Evolutionary conservation across 1,140 invertebrate species (phyloP).

Genomic region (Drosophila ficusphila): DNA sequence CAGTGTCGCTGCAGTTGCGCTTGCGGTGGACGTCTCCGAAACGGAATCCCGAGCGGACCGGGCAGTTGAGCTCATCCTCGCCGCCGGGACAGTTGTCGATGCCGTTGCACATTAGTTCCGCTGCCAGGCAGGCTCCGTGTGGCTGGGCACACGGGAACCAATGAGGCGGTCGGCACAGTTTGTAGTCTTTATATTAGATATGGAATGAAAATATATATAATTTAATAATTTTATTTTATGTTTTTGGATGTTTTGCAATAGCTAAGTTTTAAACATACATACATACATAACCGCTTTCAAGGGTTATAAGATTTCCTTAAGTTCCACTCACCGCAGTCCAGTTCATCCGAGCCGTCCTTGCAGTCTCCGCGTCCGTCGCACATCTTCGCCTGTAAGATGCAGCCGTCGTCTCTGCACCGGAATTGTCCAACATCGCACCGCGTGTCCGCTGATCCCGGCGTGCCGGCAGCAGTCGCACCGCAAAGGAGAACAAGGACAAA

Average conservation of each 20-base stretch:
- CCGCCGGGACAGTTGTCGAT: constrained; percentile 85
- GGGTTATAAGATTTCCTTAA: no score
- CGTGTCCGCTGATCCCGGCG: constrained; percentile 67
- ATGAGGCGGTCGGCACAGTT: constrained; percentile 76
- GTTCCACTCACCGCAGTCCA: constrained; percentile 88
- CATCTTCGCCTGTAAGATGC: constrained; percentile 87
- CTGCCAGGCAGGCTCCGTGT: constrained; percentile 83
- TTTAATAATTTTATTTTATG: no score
- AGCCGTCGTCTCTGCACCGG: constrained; percentile 86
- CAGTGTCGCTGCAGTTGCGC: constrained; percentile 84
- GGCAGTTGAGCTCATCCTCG: constrained; percentile 84
- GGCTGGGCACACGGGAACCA: constrained; percentile 75
- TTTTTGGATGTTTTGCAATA: no score
- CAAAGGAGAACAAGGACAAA: constrained; percentile 37
- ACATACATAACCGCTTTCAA: no score
- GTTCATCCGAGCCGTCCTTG: constrained; percentile 88
- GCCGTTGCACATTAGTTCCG: constrained; percentile 84
- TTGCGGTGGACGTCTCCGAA: constrained; percentile 1
- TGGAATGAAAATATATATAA: not conserved
- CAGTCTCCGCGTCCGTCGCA: constrained; percentile 89
- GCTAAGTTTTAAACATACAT: no score
- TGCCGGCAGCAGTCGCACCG: constrained; percentile 59
- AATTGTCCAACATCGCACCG: constrained; percentile 72
- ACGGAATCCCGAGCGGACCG: constrained; percentile 3
- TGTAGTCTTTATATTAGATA: constrained; percentile 60